Conservation (phyloP, 37 sponge, comb jelly and placozoan species). For the Oscarella lobularis region DNA sequence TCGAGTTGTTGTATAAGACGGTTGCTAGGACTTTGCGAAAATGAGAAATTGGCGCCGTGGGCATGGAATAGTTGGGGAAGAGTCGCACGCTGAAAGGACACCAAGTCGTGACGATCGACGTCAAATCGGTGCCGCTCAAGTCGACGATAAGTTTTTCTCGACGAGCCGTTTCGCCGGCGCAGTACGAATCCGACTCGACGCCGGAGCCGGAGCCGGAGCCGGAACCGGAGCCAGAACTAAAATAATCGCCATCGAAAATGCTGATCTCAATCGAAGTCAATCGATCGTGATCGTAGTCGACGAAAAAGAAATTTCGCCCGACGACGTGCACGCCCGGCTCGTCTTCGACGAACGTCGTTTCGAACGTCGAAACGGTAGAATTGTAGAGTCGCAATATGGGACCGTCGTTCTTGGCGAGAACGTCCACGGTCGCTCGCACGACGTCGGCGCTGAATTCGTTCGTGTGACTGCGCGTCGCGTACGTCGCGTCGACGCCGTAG, state of each 20-base stretch:
- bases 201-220: slow-evolving; percentile 3
- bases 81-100: slow-evolving; percentile 57
- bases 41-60: slow-evolving; percentile 17
- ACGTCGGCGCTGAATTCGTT: slow-evolving; percentile 47
- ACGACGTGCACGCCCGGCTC: slow-evolving; percentile 27
- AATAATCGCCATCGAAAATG: slow-evolving; percentile 11
- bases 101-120: slow-evolving; percentile 28
- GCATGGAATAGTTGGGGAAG: slow-evolving; percentile 23
- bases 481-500: slow-evolving; percentile 70
- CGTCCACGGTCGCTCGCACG: slow-evolving; percentile 13
- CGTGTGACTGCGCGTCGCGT: slow-evolving; percentile 24
- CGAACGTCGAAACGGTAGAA: slow-evolving; percentile 7
- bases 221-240: too few relatives aligned
- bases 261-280: slow-evolving; percentile 54
- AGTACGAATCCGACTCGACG: slow-evolving; percentile 28
- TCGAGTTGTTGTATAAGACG: slow-evolving; percentile 52
- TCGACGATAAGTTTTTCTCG: slow-evolving; percentile 49
- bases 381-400: slow-evolving; percentile 54
- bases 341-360: slow-evolving; percentile 52
- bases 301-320: slow-evolving; percentile 37
- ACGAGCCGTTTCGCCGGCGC: slow-evolving; percentile 22
- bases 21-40: slow-evolving; percentile 49
- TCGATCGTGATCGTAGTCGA: slow-evolving; percentile 60
- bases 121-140: slow-evolving; percentile 31
- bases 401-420: slow-evolving; percentile 40